Percentiles rank a stretch among this genome's conserved stretches.
Evolutionary conservation across 2,113 vertebrate genomes (phyloP).

Genomic region (Anas platyrhynchos): DNA sequence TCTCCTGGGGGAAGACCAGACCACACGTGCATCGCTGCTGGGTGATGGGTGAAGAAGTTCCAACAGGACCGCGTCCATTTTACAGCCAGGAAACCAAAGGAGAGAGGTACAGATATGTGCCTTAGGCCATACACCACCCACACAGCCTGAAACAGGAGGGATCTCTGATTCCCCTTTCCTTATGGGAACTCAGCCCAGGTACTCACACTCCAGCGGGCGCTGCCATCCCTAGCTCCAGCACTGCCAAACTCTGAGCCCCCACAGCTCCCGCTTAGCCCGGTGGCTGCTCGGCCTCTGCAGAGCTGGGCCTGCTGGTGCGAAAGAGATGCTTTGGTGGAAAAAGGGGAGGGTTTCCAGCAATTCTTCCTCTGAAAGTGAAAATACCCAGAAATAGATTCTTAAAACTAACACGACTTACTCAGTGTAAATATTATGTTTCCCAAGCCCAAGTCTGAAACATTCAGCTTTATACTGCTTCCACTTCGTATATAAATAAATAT

Average conservation of each 20-base stretch:
- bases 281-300: background rate
- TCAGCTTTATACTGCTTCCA: constrained; percentile 17
- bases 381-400: constrained; percentile 19
- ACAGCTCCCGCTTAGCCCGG: background rate
- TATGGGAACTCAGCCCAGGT: background rate
- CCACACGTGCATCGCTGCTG: background rate
- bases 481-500: background rate
- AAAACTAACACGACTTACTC: constrained; percentile 14
- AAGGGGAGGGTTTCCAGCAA: background rate
- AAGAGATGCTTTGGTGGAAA: background rate
- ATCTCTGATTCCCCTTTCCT: background rate
- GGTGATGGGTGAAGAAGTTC: background rate
- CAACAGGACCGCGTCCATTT: background rate
- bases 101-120: background rate
- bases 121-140: background rate
- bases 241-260: background rate
- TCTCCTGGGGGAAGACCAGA: background rate
- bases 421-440: constrained; percentile 37
- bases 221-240: rapidly evolving
- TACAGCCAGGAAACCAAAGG: background rate
- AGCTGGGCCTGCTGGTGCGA: background rate
- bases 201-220: background rate
- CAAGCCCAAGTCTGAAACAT: constrained; percentile 8
- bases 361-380: constrained; percentile 38
- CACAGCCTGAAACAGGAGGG: background rate